phyloP scores from a whole-genome alignment of 2,797 vertebrate genomes.

The Hippocampus kuda region DNA sequence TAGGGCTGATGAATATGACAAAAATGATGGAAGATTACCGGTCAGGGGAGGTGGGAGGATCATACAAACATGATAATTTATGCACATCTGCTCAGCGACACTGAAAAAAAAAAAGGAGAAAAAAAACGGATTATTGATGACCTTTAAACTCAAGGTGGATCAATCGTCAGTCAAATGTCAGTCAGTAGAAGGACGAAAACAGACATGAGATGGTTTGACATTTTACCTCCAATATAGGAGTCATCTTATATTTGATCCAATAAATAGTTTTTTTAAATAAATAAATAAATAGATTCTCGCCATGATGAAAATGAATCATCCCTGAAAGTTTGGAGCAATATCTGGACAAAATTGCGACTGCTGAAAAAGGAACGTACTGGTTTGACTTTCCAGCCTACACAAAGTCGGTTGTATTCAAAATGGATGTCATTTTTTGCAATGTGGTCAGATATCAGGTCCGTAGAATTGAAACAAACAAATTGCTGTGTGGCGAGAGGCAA shows the following conservation, averaged over 20 bases:
- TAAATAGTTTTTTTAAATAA: neutral
- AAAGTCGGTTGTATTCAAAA: neutral
- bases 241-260: neutral
- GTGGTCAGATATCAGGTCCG: neutral
- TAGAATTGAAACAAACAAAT: neutral
- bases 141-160: neutral
- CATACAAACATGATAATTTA: neutral
- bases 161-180: constrained; percentile 3
- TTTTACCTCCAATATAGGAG: neutral
- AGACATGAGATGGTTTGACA: neutral
- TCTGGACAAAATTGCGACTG: neutral
- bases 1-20: constrained; percentile 3
- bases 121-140: neutral
- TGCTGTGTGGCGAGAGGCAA: no score
- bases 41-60: neutral
- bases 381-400: neutral
- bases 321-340: neutral
- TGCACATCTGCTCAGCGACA: neutral
- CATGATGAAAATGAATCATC: neutral
- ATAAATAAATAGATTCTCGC: neutral
- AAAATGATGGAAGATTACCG: constrained; percentile 5
- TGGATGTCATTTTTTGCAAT: neutral
- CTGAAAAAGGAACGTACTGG: neutral
- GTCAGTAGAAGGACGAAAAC: neutral
- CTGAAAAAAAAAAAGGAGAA: neutral